These are phyloP conservation scores for Smutsia gigantea DNA, from an alignment of 2,797 vertebrate species.

Conservation along the genomic window DNA sequence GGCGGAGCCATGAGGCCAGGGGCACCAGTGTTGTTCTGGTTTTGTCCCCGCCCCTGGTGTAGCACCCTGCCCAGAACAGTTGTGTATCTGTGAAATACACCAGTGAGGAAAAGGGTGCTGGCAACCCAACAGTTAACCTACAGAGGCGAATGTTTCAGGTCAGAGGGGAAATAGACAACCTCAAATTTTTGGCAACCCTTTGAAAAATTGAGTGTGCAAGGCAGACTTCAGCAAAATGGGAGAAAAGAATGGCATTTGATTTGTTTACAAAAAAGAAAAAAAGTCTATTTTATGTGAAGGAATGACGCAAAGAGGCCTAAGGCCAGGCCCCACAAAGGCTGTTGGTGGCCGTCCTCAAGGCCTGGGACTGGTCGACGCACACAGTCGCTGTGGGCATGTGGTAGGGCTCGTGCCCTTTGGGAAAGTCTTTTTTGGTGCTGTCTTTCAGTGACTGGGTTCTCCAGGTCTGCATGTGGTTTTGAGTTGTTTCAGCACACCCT, in stretches of 20 bases:
- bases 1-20: fast-evolving
- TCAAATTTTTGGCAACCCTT: neutral
- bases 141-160: neutral
- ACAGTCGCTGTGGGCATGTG: fast-evolving
- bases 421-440: neutral
- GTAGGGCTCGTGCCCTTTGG: neutral
- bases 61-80: too few relatives aligned
- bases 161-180: neutral
- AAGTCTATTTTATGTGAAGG: too few relatives aligned
- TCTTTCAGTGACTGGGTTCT: neutral
- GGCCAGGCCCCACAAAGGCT: neutral
- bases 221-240: neutral
- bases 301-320: too few relatives aligned
- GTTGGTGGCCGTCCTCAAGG: fast-evolving
- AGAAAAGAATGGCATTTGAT: neutral
- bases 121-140: neutral
- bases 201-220: neutral
- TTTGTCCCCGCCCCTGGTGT: fast-evolving
- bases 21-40: fast-evolving
- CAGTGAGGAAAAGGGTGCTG: neutral
- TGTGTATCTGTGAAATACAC: neutral
- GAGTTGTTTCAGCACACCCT: fast-evolving
- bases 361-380: fast-evolving
- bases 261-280: neutral
- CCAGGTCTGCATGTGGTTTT: neutral